These are phyloP conservation scores for Mystacides longicornis DNA, from an alignment of 2,888 invertebrate species.

Conservation along the genomic window DNA sequence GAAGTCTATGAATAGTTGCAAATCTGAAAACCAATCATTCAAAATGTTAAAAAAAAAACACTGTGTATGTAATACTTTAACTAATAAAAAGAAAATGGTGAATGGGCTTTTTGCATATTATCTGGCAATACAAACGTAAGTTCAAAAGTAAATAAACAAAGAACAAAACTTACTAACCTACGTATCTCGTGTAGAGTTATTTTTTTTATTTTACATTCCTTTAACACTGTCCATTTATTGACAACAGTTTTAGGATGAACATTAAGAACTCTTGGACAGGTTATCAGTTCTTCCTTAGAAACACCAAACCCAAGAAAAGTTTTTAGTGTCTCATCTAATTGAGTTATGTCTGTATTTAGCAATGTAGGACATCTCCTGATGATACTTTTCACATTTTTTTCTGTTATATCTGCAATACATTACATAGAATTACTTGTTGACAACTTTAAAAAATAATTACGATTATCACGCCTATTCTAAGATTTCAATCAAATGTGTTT, in stretches of 20 bases:
- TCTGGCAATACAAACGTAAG: not conserved
- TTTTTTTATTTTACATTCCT: constrained; percentile 51
- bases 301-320: constrained; percentile 32
- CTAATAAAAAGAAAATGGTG: constrained; percentile 39
- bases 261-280: constrained; percentile 49
- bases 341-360: constrained; percentile 33
- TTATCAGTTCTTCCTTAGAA: constrained; percentile 15
- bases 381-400: constrained; percentile 24
- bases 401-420: constrained; percentile 30
- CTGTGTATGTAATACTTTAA: no score
- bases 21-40: constrained; percentile 32
- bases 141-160: constrained; percentile 28
- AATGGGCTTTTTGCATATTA: not conserved
- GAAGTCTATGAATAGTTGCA: constrained; percentile 38
- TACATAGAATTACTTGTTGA: no score
- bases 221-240: constrained; percentile 54
- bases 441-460: no score
- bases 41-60: no score
- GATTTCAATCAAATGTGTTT: no score
- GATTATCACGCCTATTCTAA: no score
- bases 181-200: constrained; percentile 26
- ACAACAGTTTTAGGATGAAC: constrained; percentile 49
- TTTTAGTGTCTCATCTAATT: constrained; percentile 35
- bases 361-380: constrained; percentile 39
- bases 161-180: constrained; percentile 28